Base-by-base conservation (phyloP, 2,888 invertebrate genomes). In the Ormyrus thymus region DNA sequence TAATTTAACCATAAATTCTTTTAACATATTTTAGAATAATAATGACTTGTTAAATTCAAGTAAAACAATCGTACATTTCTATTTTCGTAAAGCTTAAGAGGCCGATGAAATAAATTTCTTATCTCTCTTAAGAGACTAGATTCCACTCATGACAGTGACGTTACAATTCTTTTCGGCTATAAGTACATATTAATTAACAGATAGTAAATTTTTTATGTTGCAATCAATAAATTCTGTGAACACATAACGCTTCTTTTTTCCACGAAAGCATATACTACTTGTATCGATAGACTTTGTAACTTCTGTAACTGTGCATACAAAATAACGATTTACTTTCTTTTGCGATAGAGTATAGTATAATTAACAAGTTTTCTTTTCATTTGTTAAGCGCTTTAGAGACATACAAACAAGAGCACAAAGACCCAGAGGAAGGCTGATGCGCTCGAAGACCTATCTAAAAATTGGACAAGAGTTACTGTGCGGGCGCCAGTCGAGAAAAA, bases 381-480 rank as follows among this genome's bases (percentile, higher is more conserved):
- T 62, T 64, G 7, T 56, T 7, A 65, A 77, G 65, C 65, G 53
- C 29, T 71, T 65, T 65, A 56, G 45, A 50, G 29, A 77, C 29
- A 71, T 77, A 64, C 29, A 71, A 66, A 65, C 15, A 15, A 48
- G 71, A 77, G 70, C 65, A 77, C 56, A 76, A 8, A 48, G 46
- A 61, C 29, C 61, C 46, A n/a, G 51, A 58, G 71, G n/a, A 77
- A 59, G 53, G 61, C 59, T 65, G 45, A 65, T 59, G 15, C 9
- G 56, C 64, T 64, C 64, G 15, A 70, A 62, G 59, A 64, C 84
- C 85, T 88, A 88, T 83, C 88, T 89, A 89, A 87, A 85, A 89
- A 89, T 87, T 90, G 90, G 90, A 89, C 90, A 90, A 89, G 90
- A 89, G 88, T 89, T 88, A 90, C 89, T 89, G 90, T 90, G 89